Evolutionary conservation across 2,888 invertebrate species (phyloP).

Genomic region (Endotricha flammealis): DNA sequence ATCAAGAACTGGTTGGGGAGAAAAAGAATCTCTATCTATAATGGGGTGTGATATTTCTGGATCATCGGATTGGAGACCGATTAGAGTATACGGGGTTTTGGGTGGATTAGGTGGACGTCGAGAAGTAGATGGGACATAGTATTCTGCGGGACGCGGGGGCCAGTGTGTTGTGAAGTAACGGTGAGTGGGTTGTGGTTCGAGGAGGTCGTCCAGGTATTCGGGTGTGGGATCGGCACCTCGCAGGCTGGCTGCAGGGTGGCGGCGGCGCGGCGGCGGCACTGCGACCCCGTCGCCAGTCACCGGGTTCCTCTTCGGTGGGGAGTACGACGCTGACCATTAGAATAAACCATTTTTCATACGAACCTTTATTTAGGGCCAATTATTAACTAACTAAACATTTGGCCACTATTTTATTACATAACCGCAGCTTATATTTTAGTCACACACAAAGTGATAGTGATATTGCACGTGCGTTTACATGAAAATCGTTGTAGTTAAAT

Average conservation of each 20-base stretch:
- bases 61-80: constrained; percentile 62
- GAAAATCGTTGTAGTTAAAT: constrained; percentile 13
- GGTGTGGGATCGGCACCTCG: constrained; percentile 70
- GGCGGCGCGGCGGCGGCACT: constrained; percentile 71
- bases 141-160: constrained; percentile 64
- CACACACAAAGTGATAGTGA: constrained; percentile 18
- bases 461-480: constrained; percentile 14
- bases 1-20: constrained; percentile 57
- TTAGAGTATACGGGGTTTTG: constrained; percentile 59
- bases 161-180: constrained; percentile 58
- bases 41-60: constrained; percentile 47
- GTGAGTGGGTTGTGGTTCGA: constrained; percentile 61
- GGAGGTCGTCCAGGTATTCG: constrained; percentile 34
- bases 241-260: constrained; percentile 66
- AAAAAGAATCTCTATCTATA: constrained; percentile 57
- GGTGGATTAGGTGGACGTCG: constrained; percentile 41
- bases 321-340: constrained; percentile 71
- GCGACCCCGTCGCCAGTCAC: constrained; percentile 81
- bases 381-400: constrained; percentile 12
- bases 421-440: no score
- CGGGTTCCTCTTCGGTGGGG: constrained; percentile 79
- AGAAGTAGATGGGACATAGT: constrained; percentile 60
- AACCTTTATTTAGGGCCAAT: constrained; percentile 27
- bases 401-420: constrained; percentile 1
- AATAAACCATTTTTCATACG: constrained; percentile 68